These are phyloP conservation scores for Pteria penguin DNA, from an alignment of 2,888 invertebrate genomes.

Conservation along the genomic window DNA sequence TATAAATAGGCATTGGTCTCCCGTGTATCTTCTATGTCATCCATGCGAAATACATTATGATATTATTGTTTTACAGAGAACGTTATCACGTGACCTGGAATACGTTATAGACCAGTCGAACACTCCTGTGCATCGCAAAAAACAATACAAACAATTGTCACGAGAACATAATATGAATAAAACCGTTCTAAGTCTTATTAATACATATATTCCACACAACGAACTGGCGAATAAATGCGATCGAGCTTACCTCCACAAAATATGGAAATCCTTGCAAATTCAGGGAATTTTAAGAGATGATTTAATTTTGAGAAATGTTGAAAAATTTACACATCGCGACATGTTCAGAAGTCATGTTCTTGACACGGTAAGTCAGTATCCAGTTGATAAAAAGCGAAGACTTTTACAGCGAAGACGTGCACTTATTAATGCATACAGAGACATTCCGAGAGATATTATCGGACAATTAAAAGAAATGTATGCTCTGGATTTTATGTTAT, in stretches of 20 bases:
- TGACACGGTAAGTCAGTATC: too few species aligned
- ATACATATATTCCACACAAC: background rate
- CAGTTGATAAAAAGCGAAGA: background rate
- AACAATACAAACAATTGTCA: background rate
- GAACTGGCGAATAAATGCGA: background rate
- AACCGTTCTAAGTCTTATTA: background rate
- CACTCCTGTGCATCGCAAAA: background rate
- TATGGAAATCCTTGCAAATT: conserved; percentile 6
- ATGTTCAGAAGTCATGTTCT: too few species aligned
- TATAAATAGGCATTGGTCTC: conserved; percentile 23
- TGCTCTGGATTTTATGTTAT: conserved; percentile 7
- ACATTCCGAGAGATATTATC: background rate
- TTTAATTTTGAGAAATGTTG: too few species aligned
- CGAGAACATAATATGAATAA: background rate
- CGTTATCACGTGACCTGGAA: conserved; percentile 3
- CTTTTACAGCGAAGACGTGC: background rate
- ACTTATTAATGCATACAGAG: conserved; percentile 1
- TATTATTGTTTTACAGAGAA: background rate
- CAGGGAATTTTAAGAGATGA: conserved; percentile 4
- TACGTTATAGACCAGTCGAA: background rate
- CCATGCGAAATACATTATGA: conserved; percentile 11
- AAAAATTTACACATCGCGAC: too few species aligned
- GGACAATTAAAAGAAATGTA: background rate
- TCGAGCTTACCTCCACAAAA: background rate
- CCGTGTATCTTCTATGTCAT: conserved; percentile 16